A percentile compares a stretch with the other conserved stretches of the same genome.
These are phyloP conservation scores for Ophion ellenae DNA, from an alignment of 2,888 invertebrate species.

Conservation along the genomic window DNA sequence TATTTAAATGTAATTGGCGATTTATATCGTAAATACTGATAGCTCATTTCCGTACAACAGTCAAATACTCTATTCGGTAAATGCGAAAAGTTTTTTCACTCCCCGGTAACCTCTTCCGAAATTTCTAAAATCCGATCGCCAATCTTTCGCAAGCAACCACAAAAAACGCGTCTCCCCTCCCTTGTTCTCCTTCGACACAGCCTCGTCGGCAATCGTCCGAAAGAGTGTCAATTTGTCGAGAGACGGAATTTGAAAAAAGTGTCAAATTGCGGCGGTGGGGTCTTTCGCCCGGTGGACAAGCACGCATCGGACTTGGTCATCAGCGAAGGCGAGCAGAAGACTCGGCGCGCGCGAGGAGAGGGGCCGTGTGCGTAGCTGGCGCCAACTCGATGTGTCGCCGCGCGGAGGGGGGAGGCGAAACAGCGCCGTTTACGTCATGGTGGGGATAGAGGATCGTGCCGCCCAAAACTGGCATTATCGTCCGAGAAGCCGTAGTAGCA, in stretches of 20 bases:
- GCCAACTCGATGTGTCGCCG: background rate
- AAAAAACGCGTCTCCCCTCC: background rate
- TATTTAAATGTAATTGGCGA: no score
- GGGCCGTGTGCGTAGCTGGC: conserved; percentile 9
- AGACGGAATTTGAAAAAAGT: background rate
- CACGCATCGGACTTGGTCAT: background rate
- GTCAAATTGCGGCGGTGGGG: background rate
- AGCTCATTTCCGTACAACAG: no score
- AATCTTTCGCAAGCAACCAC: background rate
- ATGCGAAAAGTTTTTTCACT: no score
- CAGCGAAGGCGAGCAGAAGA: background rate
- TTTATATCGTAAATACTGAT: no score
- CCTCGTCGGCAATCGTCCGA: background rate
- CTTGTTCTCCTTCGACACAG: background rate
- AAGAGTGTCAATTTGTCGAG: background rate
- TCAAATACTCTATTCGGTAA: no score
- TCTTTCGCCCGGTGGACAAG: background rate
- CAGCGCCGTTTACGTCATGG: background rate
- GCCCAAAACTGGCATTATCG: conserved; percentile 63
- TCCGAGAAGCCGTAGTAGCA: conserved; percentile 67
- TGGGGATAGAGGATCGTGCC: conserved; percentile 44
- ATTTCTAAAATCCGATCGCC: background rate
- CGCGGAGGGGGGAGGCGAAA: conserved; percentile 4
- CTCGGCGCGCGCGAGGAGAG: background rate
- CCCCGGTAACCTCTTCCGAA: no score